These are phyloP conservation scores for Drosophila emarginata DNA, from an alignment of 2,888 invertebrate genomes.

Conservation along the genomic window DNA sequence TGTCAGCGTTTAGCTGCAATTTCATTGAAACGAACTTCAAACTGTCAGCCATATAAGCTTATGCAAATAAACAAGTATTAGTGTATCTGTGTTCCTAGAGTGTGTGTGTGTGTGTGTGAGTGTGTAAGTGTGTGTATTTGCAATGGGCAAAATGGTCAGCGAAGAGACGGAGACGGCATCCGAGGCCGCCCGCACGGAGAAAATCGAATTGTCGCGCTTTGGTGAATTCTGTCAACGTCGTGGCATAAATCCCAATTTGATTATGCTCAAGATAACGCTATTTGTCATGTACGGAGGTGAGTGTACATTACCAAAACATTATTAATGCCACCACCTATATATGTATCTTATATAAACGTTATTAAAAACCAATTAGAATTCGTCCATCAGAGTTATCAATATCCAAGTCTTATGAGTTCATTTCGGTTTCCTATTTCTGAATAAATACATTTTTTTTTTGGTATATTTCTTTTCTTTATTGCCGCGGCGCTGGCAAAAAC, in stretches of 20 bases:
- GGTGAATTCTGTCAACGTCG: constrained; percentile 83
- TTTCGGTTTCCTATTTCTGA: neutral
- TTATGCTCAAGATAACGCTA: constrained; percentile 91
- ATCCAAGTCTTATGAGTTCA: neutral
- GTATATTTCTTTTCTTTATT: neutral
- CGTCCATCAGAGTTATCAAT: neutral
- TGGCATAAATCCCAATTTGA: constrained; percentile 89
- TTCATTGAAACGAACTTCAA: constrained; percentile 76
- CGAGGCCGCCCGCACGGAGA: constrained; percentile 63
- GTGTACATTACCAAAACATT: constrained; percentile 49
- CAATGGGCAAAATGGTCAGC: constrained; percentile 79
- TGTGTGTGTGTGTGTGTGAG: constrained; percentile 7
- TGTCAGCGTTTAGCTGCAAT: constrained; percentile 36
- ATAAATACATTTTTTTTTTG: too few species aligned
- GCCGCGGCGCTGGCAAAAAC: constrained; percentile 16
- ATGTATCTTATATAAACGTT: constrained; percentile 2
- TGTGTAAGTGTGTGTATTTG: constrained; percentile 15
- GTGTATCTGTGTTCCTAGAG: neutral
- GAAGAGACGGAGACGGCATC: constrained; percentile 78
- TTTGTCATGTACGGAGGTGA: constrained; percentile 92
- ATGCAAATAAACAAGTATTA: constrained; percentile 33
- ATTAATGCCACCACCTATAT: neutral
- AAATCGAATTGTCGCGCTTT: constrained; percentile 77
- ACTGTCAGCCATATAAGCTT: constrained; percentile 43
- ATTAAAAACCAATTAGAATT: constrained; percentile 64